Evolutionary conservation across 2,888 invertebrate species (phyloP), one percentile per base, ranked within the genome.

Genomic region (Vandiemenella viatica): DNA sequence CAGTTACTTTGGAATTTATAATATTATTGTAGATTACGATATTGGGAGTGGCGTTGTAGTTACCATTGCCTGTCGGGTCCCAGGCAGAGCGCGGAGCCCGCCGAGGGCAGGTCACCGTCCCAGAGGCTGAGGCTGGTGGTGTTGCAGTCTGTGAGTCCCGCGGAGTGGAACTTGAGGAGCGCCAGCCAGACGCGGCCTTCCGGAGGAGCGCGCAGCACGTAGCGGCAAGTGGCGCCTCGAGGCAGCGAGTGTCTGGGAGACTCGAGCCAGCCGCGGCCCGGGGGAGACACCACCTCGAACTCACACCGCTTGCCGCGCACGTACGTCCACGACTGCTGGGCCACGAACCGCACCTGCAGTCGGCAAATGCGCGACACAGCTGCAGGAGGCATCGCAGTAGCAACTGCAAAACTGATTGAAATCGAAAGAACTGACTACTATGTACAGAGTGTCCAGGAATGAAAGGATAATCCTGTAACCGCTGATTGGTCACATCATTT

Each of bases 301-400:
- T 88, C 89, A 62, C 89, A 89, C 52, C 83, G 77, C 63, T 89
- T 88, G 66, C 83, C 84, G 63, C 82, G 83, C n/a, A 85, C 79
- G 64, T 83, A 89, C 20, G 83, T 81, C 20, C 86, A 84, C 20
- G 85, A 83, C 62, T 85, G 82, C 55, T 80, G 78, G 65, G 88
- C 86, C 45, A 89, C 86, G 62, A 88, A 88, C 63, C 80, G 79
- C 40, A 89, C 86, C 80, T 86, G 70, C 48, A 37, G 19, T 6
- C 41, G 16, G 15, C 40, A 23, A 8, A 23, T 23, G 10, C 26
- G 20, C 20, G 21, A 10, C 8, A 10, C 18, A 8, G 15, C 10
- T 38, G 32, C 13, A 13, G 8, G 13, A 13, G 13, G 32, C 8
- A 10, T 26, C 8, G 32, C 32, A 8, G 8, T 26, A 8, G 8